A percentile compares a stretch with the other conserved stretches of the same genome.
These are phyloP conservation scores for Cynaeus angustus DNA, from an alignment of 2,888 invertebrate genomes.

Conservation along the genomic window DNA sequence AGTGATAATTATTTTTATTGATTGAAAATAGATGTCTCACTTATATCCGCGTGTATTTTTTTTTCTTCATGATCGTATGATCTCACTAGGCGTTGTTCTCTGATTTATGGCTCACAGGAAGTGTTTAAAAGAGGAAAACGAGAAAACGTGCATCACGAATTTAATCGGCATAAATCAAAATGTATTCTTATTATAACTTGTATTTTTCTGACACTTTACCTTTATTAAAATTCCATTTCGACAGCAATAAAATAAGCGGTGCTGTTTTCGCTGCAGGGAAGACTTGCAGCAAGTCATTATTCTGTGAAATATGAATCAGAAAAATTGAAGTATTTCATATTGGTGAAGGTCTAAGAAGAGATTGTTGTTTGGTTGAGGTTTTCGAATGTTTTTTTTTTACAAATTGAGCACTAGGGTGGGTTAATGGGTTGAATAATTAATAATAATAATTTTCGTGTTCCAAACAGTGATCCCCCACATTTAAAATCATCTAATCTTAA, in stretches of 20 bases:
- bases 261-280: not conserved
- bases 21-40: too few species aligned
- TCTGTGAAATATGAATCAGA: constrained; percentile 1
- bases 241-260: not conserved
- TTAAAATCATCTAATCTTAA: too few species aligned
- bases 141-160: constrained; percentile 37
- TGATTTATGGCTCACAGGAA: constrained; percentile 42
- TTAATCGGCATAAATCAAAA: constrained; percentile 44
- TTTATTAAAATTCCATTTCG: constrained; percentile 2
- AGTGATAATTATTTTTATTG: too few species aligned
- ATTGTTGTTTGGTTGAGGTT: too few species aligned
- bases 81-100: constrained; percentile 34
- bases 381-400: too few species aligned
- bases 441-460: too few species aligned
- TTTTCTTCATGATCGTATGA: constrained; percentile 21
- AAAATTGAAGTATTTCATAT: not conserved
- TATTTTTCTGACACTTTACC: constrained; percentile 1
- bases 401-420: too few species aligned
- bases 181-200: not conserved
- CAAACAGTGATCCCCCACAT: too few species aligned
- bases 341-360: not conserved
- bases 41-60: not conserved
- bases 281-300: not conserved
- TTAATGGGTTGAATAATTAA: too few species aligned
- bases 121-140: constrained; percentile 22